These are phyloP conservation scores for Toxonevra muliebris DNA, from an alignment of 2,888 invertebrate genomes.

Conservation along the genomic window DNA sequence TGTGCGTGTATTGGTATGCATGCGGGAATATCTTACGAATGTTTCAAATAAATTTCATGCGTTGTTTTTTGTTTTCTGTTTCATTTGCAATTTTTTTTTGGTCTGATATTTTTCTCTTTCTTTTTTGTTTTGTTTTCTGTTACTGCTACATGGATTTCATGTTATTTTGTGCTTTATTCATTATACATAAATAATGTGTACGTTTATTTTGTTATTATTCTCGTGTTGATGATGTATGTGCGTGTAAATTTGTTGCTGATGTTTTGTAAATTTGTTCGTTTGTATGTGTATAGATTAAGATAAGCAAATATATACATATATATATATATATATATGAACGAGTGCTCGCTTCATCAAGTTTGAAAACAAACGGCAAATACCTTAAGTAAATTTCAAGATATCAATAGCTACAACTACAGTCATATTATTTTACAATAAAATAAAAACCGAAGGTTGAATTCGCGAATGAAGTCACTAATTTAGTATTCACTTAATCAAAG, in stretches of 20 bases:
- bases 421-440: too few species aligned
- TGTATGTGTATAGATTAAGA: too few species aligned
- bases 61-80: slow-evolving; percentile 29
- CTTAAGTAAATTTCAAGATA: too few species aligned
- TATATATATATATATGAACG: neutral
- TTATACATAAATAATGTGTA: slow-evolving; percentile 55
- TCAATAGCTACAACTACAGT: too few species aligned
- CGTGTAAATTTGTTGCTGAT: slow-evolving; percentile 7
- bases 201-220: slow-evolving; percentile 15
- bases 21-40: neutral
- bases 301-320: neutral
- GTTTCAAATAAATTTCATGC: slow-evolving; percentile 36
- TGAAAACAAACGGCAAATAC: too few species aligned
- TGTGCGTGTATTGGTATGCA: slow-evolving; percentile 16
- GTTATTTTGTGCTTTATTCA: slow-evolving; percentile 45
- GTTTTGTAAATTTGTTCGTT: slow-evolving; percentile 13
- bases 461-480: too few species aligned
- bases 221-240: neutral
- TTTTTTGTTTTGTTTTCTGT: slow-evolving; percentile 4
- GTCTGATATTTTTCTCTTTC: neutral
- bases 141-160: slow-evolving; percentile 39
- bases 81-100: slow-evolving; percentile 12
- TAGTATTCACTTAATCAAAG: too few species aligned
- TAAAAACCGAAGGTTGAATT: too few species aligned
- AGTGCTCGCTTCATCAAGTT: too few species aligned